Percentiles rank a stretch among this genome's conserved stretches.
Evolutionary conservation across 2,888 invertebrate genomes (phyloP).

Genomic region (Euzetes globulus): DNA sequence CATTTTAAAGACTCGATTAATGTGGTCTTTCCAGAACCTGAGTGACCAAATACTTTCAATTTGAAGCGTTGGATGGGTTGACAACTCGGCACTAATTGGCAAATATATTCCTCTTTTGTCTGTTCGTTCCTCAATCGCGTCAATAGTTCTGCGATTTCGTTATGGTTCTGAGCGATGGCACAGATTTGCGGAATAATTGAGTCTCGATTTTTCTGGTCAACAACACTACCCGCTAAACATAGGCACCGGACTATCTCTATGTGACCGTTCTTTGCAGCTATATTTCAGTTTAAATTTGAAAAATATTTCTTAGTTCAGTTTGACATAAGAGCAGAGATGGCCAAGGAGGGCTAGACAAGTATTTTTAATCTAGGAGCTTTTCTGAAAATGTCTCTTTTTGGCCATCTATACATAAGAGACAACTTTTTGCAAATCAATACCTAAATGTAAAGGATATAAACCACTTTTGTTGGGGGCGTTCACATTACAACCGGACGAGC

Average conservation of each 20-base stretch:
- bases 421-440: neutral
- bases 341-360: no score
- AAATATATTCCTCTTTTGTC: conserved; percentile 53
- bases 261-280: conserved; percentile 62
- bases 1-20: conserved; percentile 60
- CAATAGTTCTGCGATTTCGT: conserved; percentile 48
- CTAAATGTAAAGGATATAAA: conserved; percentile 59
- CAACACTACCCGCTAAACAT: conserved; percentile 62
- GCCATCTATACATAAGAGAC: neutral
- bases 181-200: conserved; percentile 63
- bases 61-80: conserved; percentile 57
- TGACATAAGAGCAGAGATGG: no score
- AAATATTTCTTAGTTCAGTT: no score
- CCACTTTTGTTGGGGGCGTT: conserved; percentile 59
- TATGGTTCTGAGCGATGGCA: conserved; percentile 65
- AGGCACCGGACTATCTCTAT: conserved; percentile 62
- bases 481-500: conserved; percentile 55
- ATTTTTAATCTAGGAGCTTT: no score
- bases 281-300: neutral
- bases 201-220: conserved; percentile 58
- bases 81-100: conserved; percentile 57
- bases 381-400: no score
- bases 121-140: conserved; percentile 45
- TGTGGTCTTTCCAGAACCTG: conserved; percentile 64
- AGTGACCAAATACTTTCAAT: conserved; percentile 63